These are phyloP conservation scores for Spodoptera littoralis DNA, from an alignment of 2,888 invertebrate genomes.

Conservation along the genomic window DNA sequence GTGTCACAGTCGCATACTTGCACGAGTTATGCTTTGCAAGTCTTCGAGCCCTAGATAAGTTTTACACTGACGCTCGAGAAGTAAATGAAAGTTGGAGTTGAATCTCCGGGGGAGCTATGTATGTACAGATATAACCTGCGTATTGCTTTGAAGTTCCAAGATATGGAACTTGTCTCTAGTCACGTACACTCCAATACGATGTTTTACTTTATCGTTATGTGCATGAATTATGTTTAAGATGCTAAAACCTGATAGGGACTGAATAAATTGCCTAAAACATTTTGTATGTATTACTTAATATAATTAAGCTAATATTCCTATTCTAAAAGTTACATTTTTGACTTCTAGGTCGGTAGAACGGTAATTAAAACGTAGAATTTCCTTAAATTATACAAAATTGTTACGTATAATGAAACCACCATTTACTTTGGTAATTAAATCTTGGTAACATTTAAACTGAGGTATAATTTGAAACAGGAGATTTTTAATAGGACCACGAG, in stretches of 20 bases:
- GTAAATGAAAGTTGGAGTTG: conserved; percentile 44
- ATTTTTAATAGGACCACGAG: conserved; percentile 10
- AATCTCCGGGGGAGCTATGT: conserved; percentile 23
- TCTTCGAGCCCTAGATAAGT: conserved; percentile 41
- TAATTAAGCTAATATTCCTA: no score
- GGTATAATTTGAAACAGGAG: conserved; percentile 29
- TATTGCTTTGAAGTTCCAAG: conserved; percentile 30
- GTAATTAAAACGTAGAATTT: no score
- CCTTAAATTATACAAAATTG: no score
- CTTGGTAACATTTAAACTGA: conserved; percentile 8
- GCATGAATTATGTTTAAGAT: not conserved
- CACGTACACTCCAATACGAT: conserved; percentile 4
- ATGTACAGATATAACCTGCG: conserved; percentile 22
- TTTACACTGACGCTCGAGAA: conserved; percentile 25
- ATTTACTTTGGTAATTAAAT: conserved; percentile 1
- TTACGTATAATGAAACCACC: not conserved
- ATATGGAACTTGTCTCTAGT: conserved; percentile 2
- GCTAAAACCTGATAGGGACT: no score
- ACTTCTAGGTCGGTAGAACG: no score
- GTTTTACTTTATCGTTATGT: not conserved
- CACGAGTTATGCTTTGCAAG: conserved; percentile 52
- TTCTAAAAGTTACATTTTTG: no score
- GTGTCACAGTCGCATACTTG: conserved; percentile 53
- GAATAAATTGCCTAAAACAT: no score
- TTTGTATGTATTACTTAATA: no score